These are phyloP conservation scores for Daubentonia madagascariensis DNA, from an alignment of 2,113 vertebrate genomes.

Conservation along the genomic window DNA sequence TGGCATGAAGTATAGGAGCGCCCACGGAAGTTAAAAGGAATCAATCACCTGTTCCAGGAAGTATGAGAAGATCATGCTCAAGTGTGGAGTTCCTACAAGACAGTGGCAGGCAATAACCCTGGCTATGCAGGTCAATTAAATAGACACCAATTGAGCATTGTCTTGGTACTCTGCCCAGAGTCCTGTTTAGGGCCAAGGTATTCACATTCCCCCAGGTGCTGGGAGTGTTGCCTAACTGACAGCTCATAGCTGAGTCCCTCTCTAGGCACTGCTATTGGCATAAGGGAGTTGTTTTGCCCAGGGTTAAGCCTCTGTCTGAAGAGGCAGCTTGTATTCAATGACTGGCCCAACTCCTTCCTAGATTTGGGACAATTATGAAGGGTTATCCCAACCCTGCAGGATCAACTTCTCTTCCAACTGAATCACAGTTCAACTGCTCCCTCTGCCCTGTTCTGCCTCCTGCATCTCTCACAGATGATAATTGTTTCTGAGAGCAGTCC, in stretches of 20 bases:
- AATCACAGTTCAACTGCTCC: background rate
- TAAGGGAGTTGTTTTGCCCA: background rate
- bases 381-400: background rate
- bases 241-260: background rate
- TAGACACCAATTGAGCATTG: background rate
- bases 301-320: background rate
- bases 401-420: background rate
- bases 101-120: background rate
- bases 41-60: background rate
- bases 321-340: background rate
- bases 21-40: background rate
- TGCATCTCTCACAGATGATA: background rate
- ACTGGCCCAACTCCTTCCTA: background rate
- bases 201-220: background rate
- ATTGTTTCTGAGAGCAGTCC: background rate
- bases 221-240: background rate
- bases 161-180: no score
- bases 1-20: background rate
- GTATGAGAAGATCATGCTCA: background rate
- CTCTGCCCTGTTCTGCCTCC: background rate
- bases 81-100: accelerated
- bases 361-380: background rate
- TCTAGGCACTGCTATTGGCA: background rate
- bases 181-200: background rate
- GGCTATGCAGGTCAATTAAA: background rate